Base-by-base conservation (phyloP, 2,888 invertebrate species). In the Clitarchus hookeri region DNA sequence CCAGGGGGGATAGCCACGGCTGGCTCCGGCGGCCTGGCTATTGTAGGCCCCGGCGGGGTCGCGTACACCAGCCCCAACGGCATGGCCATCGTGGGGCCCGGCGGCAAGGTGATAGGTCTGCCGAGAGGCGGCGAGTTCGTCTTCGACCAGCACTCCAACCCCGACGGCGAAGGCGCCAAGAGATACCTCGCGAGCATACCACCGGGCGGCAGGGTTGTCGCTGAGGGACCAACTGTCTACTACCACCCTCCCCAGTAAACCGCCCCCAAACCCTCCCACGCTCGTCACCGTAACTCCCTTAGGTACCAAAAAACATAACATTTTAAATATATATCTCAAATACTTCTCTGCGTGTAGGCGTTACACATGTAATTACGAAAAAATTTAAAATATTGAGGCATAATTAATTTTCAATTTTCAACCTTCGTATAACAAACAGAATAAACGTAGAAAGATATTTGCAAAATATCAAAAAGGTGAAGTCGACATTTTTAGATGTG, bases 1-100 rank as follows among this genome's bases (percentile, higher is more conserved):
- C 96, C 96, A 0, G 96, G 96, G n/a, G 96, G 96, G 65, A 95
- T 96, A 19, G 96, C 96, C 0, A 96, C 96, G 0, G 96, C 96
- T 1, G 96, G 96, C 23, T 94, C 94, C 89, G 96, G 96, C 12
- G 96, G 96, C 9, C 96, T 96, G 0, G 96, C 96, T 0, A 95
- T 96, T 86, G 96, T 96, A 6, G 96, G 96, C 0, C 96, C 96
- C 0, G 95, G 96, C 78, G 96, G 96, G 0, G 93, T 95, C 25
- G 96, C 96, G 0, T 95, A 95, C 88, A 96, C 96, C 0, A 95
- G 95, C 90, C 95, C 96, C 0, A 94, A 95, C 88, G 96, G 96
- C 85, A 90, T 96, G 26, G 96, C 96, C 4, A 95, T 96, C 16
- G 96, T 96, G 0, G 96, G 96, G 0, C 95, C 96, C 0, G 95